Evolutionary conservation across 2,797 vertebrate genomes (phyloP).

Genomic region (Helarctos malayanus): DNA sequence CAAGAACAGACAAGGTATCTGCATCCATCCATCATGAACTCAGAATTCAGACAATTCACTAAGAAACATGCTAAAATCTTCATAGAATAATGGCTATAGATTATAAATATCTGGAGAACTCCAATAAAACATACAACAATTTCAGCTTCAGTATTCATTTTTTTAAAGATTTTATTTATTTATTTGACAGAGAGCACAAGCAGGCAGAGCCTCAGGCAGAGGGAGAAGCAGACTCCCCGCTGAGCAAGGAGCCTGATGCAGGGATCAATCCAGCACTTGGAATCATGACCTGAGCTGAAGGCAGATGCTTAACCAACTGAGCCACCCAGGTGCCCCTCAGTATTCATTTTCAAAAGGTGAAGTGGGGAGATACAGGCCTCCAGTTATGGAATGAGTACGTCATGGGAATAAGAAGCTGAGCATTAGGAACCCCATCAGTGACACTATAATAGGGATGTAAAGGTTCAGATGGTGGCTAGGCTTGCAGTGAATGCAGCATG

Average conservation of each 20-base stretch:
- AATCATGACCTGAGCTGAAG: too few species aligned
- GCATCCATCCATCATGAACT: not conserved
- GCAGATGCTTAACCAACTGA: too few species aligned
- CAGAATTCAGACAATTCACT: not conserved
- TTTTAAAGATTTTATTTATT: not conserved
- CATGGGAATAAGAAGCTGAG: not conserved
- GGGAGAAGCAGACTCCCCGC: too few species aligned
- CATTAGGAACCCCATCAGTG: too few species aligned
- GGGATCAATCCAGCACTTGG: too few species aligned
- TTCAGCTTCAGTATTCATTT: not conserved
- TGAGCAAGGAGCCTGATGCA: too few species aligned
- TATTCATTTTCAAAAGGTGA: not conserved
- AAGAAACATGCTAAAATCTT: conserved; percentile 16
- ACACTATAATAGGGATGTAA: not conserved
- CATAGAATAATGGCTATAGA: not conserved
- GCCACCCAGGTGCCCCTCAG: too few species aligned
- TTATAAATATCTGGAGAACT: not conserved
- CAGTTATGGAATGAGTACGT: not conserved
- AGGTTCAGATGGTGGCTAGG: not conserved
- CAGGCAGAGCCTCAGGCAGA: too few species aligned
- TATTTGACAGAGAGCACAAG: too few species aligned
- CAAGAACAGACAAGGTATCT: not conserved
- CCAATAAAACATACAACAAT: not conserved
- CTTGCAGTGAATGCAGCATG: not conserved
- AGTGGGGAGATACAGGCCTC: not conserved